Evolutionary conservation across 2,797 vertebrate genomes (phyloP), one percentile per base, ranked within the genome.

Genomic region (Coranthus polyacanthus): DNA sequence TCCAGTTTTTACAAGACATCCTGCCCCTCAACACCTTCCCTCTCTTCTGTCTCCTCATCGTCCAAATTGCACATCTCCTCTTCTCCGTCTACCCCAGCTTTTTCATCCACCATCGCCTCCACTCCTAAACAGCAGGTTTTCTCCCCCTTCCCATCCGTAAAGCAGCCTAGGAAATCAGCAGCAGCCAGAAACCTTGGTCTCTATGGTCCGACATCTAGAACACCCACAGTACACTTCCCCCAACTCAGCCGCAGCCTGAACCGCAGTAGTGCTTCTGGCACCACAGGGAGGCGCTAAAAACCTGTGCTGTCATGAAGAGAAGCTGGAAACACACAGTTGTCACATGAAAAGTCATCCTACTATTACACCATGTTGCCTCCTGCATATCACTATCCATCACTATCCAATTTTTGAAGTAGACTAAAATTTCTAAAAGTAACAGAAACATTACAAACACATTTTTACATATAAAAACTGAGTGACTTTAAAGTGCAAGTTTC

Each of bases 111-210:
- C 1, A 1, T 43, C 17, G 1, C 58, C 39, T 38, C 56, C 55
- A 2, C 60, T 10, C 42, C 78, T 0, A 81, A 94, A 37, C 88
- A 95, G 78, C 76, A 87, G 7, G 20, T 76, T 51, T 99, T 97
- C 71, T 98, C 95, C 41, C 98, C 98, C 4, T 99, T 99, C 55
- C 98, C 98, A 2, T 95, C 92, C 0, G 89, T 99, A 50, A 99
- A 99, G 81, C 96, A 95, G 13, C 97, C 97, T 54, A 93, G 95
- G 42, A 98, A 96, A 76, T 99, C 98, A 0, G 74, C 92, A 0
- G 94, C 97, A 0, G 98, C 98, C 70, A 93, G 97, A 69, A 99
- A 98, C 90, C 91, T 99, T 54, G 98, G 98, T 3, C 91, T 99
- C 0, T 99, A 99, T 3, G 97, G 97, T 4, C 97, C 97, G 7